Evolutionary conservation across 2,888 invertebrate species (phyloP), one percentile per base, ranked within the genome.

Genomic region (Drosophila ustulata): DNA sequence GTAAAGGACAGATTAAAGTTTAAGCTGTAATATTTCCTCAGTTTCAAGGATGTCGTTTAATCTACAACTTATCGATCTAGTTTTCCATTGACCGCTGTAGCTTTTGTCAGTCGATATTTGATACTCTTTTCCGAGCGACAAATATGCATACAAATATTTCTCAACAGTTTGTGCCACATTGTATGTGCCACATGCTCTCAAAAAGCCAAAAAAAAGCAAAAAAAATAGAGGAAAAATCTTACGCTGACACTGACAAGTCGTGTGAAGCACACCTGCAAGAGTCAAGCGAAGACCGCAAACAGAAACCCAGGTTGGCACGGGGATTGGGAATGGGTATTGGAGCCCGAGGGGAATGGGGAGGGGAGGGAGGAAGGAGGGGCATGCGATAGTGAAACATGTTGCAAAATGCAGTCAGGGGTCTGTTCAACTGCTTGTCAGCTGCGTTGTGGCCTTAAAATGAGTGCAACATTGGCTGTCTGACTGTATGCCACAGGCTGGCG

Each of bases 231-330:
- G 47, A 71, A 82, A 85, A 82, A 85, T 79, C 64, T 37, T 58
- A 53, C 59, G 72, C 82, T 88, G 89, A 84, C 89, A 89, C 88
- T 85, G 84, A 89, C 89, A 85, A 89, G 88, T 84, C 84, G 84
- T 85, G 84, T 88, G 89, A 85, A 85, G 85, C 89, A 85, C 84
- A 85, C 84, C 84, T 85, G 84, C 89, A 85, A 88, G 71, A 87
- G 68, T 87, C 85, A 78, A 84, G 88, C 75, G 51, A 65, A 63
- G 72, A 71, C 83, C 77, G 65, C 89, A 88, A 74, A 67, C 76
- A 82, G 62, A 75, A 71, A 85, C 80, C 68, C 49, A 56, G 58
- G 58, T 61, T 69, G 41, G 41, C 62, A 61, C 32, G 51, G 57
- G 62, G 55, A 34, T 62, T 53, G 34, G 50, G 25, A 25, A 25